Base-by-base conservation (phyloP, 2,113 vertebrate species). In the Cheirogaleus medius region DNA sequence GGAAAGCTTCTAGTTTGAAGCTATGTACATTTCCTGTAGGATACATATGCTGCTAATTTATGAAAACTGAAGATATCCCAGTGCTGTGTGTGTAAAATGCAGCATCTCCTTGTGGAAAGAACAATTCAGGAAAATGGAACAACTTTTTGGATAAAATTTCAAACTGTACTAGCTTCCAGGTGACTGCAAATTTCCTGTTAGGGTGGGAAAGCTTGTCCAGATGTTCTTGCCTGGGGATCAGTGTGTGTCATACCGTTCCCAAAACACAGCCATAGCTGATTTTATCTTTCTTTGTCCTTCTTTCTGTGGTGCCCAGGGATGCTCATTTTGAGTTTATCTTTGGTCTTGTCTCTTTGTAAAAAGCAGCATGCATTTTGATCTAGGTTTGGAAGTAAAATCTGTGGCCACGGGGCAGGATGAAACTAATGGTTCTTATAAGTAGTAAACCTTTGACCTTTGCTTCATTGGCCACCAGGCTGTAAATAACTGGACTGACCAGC, bases 121-220 rank as follows among this genome's bases (percentile, higher is more conserved):
- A 87, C 42, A 54, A 9, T 92, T 87, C 20, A 56, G 78, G 89
- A 96, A 94, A 94, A 93, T 63, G 52, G 56, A 93, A 92, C 32
- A 21, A 32, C 44, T 74, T 96, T 92, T 58, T 90, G 69, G 93
- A 73, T 97, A 87, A 91, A 80, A 92, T 90, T 91, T 34, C n/a
- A 93, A 80, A 42, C 20, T 96, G 20, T 58, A 21, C 52, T 60
- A 90, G 34, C 71, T 95, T 97, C 73, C 74, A 89, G 74, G 88
- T 89, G 74, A 83, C 49, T 68, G 74, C 76, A 80, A 60, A 73
- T 94, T 91, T 95, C 77, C 92, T 80, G 52, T 77, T 14, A 73
- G 60, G 34, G 73, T 85, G 49, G 91, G 60, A 96, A 95, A 37
- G 81, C 73, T 88, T 64, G 76, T 90, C 47, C 49, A 47, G 69